These are phyloP conservation scores for Acropternis orthonyx DNA, from an alignment of 2,797 vertebrate genomes.

Conservation along the genomic window DNA sequence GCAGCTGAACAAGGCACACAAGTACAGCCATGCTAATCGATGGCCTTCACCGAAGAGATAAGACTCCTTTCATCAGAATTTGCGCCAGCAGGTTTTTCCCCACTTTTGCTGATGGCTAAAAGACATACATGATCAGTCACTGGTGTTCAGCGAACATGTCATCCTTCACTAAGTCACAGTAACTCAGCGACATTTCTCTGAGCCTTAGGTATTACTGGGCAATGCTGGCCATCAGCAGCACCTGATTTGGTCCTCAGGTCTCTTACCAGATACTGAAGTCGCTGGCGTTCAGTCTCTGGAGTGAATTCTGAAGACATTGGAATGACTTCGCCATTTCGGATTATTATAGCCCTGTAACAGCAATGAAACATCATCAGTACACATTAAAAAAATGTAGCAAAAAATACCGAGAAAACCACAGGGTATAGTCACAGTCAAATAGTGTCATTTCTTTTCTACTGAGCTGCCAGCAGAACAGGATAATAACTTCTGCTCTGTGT, in stretches of 20 bases:
- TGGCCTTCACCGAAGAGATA: background rate
- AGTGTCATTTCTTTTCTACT: background rate
- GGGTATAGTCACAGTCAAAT: background rate
- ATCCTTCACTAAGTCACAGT: background rate
- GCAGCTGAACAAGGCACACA: background rate
- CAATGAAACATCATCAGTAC: conserved; percentile 28
- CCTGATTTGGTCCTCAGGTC: background rate
- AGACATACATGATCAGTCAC: background rate
- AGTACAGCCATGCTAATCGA: background rate
- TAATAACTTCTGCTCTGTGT: background rate
- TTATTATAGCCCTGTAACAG: conserved; percentile 90
- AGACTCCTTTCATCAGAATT: background rate
- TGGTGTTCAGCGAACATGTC: background rate
- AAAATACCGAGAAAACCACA: background rate
- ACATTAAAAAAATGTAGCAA: background rate
- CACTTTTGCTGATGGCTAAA: background rate
- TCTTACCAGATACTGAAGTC: conserved; percentile 96
- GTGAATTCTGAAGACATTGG: conserved; percentile 98
- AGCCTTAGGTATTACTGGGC: background rate
- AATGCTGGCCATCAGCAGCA: background rate
- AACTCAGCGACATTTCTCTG: background rate
- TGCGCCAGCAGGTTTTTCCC: background rate
- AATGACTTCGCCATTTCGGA: conserved; percentile 89
- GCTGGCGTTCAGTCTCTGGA: conserved; percentile 93
- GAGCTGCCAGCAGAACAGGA: background rate